phyloP scores from a whole-genome alignment of 2,888 invertebrate species.

The Aphodius granarius region DNA sequence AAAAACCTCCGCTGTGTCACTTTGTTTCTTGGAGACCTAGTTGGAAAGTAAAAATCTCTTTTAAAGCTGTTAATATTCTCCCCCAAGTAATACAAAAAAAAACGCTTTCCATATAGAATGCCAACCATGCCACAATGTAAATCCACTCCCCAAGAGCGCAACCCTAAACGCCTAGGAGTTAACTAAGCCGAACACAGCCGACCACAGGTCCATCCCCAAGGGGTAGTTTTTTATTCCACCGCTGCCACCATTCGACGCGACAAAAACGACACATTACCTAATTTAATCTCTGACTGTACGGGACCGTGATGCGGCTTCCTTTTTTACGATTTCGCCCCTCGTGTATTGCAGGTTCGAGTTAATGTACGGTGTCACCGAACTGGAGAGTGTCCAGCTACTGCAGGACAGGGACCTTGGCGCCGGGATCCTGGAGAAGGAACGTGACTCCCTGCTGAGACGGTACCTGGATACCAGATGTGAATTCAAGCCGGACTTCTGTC shows the following conservation, averaged over 20 bases:
- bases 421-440: conserved; percentile 74
- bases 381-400: conserved; percentile 78
- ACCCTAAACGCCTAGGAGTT: background rate
- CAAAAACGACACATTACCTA: background rate
- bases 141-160: background rate
- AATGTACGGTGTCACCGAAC: conserved; percentile 82
- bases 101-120: too few relatives aligned
- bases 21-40: too few relatives aligned
- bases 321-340: background rate
- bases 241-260: background rate
- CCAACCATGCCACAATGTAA: background rate
- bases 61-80: too few relatives aligned
- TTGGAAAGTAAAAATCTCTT: too few relatives aligned
- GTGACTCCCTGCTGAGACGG: conserved; percentile 74
- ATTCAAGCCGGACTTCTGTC: conserved; percentile 69
- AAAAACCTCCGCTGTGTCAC: too few relatives aligned
- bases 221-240: background rate
- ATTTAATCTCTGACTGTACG: conserved; percentile 1
- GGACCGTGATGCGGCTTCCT: background rate
- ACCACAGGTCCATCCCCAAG: background rate
- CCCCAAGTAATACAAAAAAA: too few relatives aligned
- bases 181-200: background rate
- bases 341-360: conserved; percentile 71
- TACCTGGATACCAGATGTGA: conserved; percentile 79
- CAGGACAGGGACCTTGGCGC: conserved; percentile 71